phyloP scores from a whole-genome alignment of 2,888 invertebrate genomes.

The Mesorhabditis belari region DNA sequence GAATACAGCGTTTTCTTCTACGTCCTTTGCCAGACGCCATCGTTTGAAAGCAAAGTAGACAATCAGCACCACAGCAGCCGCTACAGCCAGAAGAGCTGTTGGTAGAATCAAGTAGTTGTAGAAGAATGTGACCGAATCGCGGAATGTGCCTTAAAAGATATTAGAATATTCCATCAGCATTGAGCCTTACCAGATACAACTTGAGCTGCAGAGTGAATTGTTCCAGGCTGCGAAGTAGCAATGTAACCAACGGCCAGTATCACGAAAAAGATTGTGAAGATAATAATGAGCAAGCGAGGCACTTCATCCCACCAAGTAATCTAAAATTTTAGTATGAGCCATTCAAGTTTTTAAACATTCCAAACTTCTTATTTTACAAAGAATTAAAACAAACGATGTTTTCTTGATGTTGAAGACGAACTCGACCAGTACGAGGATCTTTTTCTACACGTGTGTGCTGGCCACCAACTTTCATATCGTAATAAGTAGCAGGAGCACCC shows the following conservation, averaged over 20 bases:
- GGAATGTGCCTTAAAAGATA: slow-evolving; percentile 15
- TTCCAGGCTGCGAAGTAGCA: slow-evolving; percentile 15
- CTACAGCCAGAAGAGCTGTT: slow-evolving; percentile 12
- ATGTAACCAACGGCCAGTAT: slow-evolving; percentile 26
- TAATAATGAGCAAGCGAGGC: slow-evolving; percentile 13
- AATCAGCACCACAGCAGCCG: slow-evolving; percentile 11
- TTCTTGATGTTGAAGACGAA: neutral
- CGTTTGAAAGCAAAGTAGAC: slow-evolving; percentile 22
- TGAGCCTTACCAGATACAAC: slow-evolving; percentile 17
- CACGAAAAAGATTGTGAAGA: slow-evolving; percentile 16
- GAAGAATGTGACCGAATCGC: slow-evolving; percentile 30
- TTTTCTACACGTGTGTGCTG: neutral
- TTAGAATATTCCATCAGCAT: neutral
- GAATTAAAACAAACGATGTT: neutral
- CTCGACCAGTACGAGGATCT: neutral
- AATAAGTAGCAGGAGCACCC: neutral
- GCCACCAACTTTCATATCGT: neutral
- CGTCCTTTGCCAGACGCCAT: slow-evolving; percentile 14
- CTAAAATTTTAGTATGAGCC: neutral
- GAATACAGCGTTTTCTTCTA: slow-evolving; percentile 23
- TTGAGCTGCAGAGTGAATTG: slow-evolving; percentile 9
- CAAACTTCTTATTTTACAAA: neutral
- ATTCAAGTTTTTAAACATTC: too few relatives aligned
- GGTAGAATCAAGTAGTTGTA: slow-evolving; percentile 42
- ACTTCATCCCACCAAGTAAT: slow-evolving; percentile 7